Base-by-base conservation (phyloP, 1,140 invertebrate species). In the Oreohelix idahoensis region DNA sequence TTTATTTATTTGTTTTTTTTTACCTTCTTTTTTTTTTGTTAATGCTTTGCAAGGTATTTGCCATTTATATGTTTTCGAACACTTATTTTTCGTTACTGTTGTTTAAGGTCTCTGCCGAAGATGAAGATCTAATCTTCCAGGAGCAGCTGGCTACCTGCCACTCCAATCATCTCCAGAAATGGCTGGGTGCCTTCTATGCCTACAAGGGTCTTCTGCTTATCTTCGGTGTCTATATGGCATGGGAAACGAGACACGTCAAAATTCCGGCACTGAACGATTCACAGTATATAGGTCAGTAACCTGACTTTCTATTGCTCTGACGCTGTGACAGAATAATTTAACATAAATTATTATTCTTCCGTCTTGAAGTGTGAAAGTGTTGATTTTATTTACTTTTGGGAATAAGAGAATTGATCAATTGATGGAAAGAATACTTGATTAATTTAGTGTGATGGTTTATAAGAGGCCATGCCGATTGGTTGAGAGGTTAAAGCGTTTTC, bases 61-160 rank as follows among this genome's bases (percentile, higher is more conserved):
- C n/a, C n/a, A n/a, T 45, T 15, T 45, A 45, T 45, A 45, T 45
- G 5, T 58, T 15, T 58, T n/a, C 5, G 23, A 58, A 58, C 4
- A n/a, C 23, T n/a, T 2, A 58, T 20, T 15, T 58, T 58, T 23
- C 53, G 2, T 58, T 8, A n/a, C 53, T 58, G 10, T 20, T 58
- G 4, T 83, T 81, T 8, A 76, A 91, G 90, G 85, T 86, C 17
- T 87, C 89, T 20, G 83, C 86, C 20, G 86, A 88, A 15, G 90
- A 90, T 58, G 86, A 86, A 73, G 88, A 91, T 81, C 79, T 98
- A 49, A 95, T 97, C 20, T 97, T 97, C 92, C 96, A 97, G 89
- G 96, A 96, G 0, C 97, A 98, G 95, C 96, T 97, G 84, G 96
- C 97, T 92, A 95, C 97, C 23, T 98, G 97, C 91, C 94, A 95